Base-by-base conservation (phyloP, 2,888 invertebrate genomes). In the Machimus rusticus region DNA sequence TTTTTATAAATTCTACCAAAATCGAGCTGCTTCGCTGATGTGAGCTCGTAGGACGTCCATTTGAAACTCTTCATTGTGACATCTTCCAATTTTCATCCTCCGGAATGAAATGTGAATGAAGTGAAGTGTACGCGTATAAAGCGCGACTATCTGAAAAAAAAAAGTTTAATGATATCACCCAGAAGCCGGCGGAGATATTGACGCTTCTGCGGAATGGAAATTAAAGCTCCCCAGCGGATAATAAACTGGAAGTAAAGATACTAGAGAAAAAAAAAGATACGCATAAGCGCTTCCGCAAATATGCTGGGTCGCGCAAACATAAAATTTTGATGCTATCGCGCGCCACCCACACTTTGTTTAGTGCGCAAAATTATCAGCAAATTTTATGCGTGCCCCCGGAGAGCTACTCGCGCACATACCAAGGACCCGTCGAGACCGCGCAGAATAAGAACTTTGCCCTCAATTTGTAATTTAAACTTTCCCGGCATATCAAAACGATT, bases 311-410 rank as follows among this genome's bases (percentile, higher is more conserved):
- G 66, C n/a, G 51, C 37, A n/a, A 37, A 43, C 19, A 39, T 39
- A 39, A 39, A 78, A 43, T 43, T 78, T 23, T 37, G n/a, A 78
- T 39, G 37, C 14, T 43, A 78, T 43, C 66, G 37, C 37, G 23
- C 28, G 43, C 66, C 66, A 66, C 78, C 78, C 43, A 78, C 78
- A 19, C 43, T 78, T 39, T 37, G 23, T 78, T 39, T 43, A 78
- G 23, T 39, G 78, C 78, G 78, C 78, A 78, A 46, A 78, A 78
- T 78, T 78, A 78, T 78, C 78, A 78, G 78, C 23, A 43, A 43
- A 19, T 43, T 78, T 39, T 23, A 78, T 78, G 78, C 43, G 78
- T 39, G 28, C 78, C 23, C 43, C 78, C 8, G 34, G 43, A 39
- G 37, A 14, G n/a, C 43, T 34, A 3, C 19, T 39, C 12, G 19